These are phyloP conservation scores for Orchesella flavescens DNA, from an alignment of 2,888 invertebrate genomes.

Conservation along the genomic window DNA sequence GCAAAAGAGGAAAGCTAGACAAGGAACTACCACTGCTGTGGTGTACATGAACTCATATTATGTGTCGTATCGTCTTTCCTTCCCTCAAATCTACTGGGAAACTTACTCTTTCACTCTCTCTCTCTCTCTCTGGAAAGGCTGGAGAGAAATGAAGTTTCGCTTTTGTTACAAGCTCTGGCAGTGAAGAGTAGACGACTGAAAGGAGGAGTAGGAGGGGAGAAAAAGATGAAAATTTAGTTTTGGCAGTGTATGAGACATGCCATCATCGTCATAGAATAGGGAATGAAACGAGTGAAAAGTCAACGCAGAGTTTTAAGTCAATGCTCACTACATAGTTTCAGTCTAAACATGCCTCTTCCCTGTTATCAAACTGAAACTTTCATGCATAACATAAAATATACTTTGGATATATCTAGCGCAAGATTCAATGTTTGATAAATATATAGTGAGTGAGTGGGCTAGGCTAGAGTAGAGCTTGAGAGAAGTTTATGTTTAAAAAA, in stretches of 20 bases:
- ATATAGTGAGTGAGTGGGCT: not conserved
- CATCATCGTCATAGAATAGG: conserved; percentile 51
- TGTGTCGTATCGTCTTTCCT: conserved; percentile 29
- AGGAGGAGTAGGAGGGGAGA: conserved; percentile 34
- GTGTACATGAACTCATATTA: conserved; percentile 14
- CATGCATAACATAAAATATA: not conserved
- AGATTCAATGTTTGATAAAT: conserved; percentile 14
- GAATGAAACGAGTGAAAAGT: conserved; percentile 46
- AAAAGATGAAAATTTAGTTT: conserved; percentile 57
- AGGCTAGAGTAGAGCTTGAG: not conserved
- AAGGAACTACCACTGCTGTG: not conserved
- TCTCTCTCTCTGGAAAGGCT: not conserved
- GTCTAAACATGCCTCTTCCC: conserved; percentile 20
- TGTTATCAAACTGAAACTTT: conserved; percentile 2
- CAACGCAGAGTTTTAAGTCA: conserved; percentile 5
- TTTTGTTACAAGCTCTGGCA: too few relatives aligned
- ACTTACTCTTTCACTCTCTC: not conserved
- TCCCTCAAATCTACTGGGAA: conserved; percentile 48
- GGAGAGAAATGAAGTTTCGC: not conserved
- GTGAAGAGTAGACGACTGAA: conserved; percentile 15
- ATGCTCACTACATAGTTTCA: not conserved
- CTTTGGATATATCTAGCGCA: not conserved
- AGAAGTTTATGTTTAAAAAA: conserved; percentile 8
- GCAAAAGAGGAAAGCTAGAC: too few relatives aligned
- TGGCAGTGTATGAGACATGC: conserved; percentile 57